Percentiles rank a stretch among this genome's conserved stretches.
Conservation (phyloP, 1,140 invertebrate species). For the fruit fly (Drosophila melanogaster) region Release_6_plus_ISO1_MT NT_033777.3:27714501-27715000, state of each 20-base stretch:
- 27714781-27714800: conserved; percentile 83
- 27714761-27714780: conserved; percentile 83
- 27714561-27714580: conserved; percentile 36
- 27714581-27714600: conserved; percentile 80
- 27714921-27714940: neutral
- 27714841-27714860: conserved; percentile 45
- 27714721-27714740: conserved; percentile 69
- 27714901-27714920: neutral
- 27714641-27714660: conserved; percentile 74
- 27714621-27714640: conserved; percentile 58
- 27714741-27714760: conserved; percentile 83
- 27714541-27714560: conserved; percentile 37
- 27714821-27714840: conserved; percentile 83
- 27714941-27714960: conserved; percentile 71
- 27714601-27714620: conserved; percentile 39
- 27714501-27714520: conserved; percentile 10
- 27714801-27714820: conserved; percentile 72
- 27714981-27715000: conserved; percentile 63
- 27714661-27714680: conserved; percentile 39
- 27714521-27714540: conserved; percentile 18
- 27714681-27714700: conserved; percentile 43
- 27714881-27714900: neutral
- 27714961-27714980: conserved; percentile 81
- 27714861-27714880: neutral
- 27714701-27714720: conserved; percentile 57